Conservation (phyloP, 2,888 invertebrate species). For the Hydriomena furcata region DNA sequence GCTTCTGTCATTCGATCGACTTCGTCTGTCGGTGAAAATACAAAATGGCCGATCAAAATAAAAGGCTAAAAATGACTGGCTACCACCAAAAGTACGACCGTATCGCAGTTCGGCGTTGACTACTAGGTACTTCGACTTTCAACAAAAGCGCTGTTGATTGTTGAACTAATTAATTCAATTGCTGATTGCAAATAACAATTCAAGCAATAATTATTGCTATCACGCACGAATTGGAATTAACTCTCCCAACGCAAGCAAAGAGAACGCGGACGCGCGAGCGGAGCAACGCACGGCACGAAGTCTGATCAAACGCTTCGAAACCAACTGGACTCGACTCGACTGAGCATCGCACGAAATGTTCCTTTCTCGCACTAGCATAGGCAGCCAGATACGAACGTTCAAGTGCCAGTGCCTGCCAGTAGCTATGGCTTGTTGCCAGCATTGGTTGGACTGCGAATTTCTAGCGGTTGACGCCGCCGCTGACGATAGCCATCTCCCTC, state of each 20-base stretch:
- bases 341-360: conserved; percentile 46
- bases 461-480: conserved; percentile 54
- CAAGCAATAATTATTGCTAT: conserved; percentile 12
- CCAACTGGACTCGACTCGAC: conserved; percentile 24
- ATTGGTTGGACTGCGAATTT: conserved; percentile 68
- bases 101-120: conserved; percentile 16
- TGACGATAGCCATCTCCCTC: conserved; percentile 49
- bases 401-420: conserved; percentile 56
- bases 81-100: conserved; percentile 37
- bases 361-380: conserved; percentile 61
- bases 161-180: conserved; percentile 13
- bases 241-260: background rate
- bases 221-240: conserved; percentile 4
- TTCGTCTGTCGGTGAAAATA: conserved; percentile 48
- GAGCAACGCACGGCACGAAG: conserved; percentile 14
- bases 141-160: conserved; percentile 13
- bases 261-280: conserved; percentile 1
- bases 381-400: conserved; percentile 45
- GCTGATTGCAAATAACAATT: conserved; percentile 8
- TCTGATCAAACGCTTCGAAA: conserved; percentile 33
- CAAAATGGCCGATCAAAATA: conserved; percentile 73
- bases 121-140: conserved; percentile 22
- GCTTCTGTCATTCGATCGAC: conserved; percentile 50
- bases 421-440: conserved; percentile 66
- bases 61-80: conserved; percentile 41